A percentile compares a stretch with the other conserved stretches of the same genome.
phyloP scores from a whole-genome alignment of 2,888 invertebrate genomes.

The Bursaphelenchus okinawaensis region DNA sequence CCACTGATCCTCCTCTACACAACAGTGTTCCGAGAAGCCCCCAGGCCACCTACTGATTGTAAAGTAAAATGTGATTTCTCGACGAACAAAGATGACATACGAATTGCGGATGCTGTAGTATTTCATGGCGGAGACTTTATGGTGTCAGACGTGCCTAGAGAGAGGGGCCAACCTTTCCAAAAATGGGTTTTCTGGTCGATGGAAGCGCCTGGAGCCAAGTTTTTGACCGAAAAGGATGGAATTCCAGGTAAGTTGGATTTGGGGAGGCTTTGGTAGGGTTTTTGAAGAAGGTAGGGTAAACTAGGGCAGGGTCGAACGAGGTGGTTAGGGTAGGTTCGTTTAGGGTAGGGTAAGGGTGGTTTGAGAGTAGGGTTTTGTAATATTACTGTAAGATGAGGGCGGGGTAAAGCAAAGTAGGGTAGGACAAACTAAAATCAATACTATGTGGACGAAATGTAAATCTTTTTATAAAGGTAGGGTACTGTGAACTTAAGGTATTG shows the following conservation, averaged over 20 bases:
- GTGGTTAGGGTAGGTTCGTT: too few species aligned
- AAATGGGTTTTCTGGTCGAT: slow-evolving; percentile 31
- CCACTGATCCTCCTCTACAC: slow-evolving; percentile 48
- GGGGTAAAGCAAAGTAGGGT: too few species aligned
- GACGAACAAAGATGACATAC: slow-evolving; percentile 62
- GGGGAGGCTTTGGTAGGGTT: too few species aligned
- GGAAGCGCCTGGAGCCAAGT: slow-evolving; percentile 18
- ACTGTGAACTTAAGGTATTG: too few species aligned
- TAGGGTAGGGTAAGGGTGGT: too few species aligned
- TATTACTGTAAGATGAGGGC: too few species aligned
- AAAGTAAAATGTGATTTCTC: slow-evolving; percentile 62
- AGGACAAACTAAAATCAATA: too few species aligned
- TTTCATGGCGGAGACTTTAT: slow-evolving; percentile 61
- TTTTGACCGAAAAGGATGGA: neutral
- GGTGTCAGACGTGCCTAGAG: slow-evolving; percentile 10
- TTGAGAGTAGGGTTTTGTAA: too few species aligned
- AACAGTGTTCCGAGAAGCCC: slow-evolving; percentile 34
- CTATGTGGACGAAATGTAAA: too few species aligned
- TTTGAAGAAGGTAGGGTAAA: neutral
- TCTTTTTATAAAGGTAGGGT: too few species aligned
- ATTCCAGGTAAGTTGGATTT: neutral
- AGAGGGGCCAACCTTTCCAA: slow-evolving; percentile 13
- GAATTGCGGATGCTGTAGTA: slow-evolving; percentile 67
- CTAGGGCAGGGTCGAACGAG: neutral
- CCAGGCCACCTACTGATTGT: too few species aligned